phyloP scores from a whole-genome alignment of 1,140 invertebrate genomes.

The Armadillidium nasatum region DNA sequence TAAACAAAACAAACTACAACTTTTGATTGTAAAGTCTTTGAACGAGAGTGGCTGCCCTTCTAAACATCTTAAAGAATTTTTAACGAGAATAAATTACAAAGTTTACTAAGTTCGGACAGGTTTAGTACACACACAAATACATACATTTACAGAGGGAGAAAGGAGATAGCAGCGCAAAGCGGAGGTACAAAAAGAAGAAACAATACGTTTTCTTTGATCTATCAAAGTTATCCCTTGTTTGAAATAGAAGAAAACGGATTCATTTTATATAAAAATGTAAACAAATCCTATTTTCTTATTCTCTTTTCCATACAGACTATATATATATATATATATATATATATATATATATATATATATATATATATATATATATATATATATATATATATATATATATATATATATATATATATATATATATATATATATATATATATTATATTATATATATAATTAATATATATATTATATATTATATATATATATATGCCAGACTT shows the following conservation, averaged over 20 bases:
- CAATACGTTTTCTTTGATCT: conserved; percentile 1
- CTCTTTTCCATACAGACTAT: no score
- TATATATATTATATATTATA: no score
- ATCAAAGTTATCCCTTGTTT: not conserved
- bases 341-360: no score
- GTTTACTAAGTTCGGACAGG: not conserved
- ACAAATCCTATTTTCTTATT: not conserved
- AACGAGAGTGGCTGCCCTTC: not conserved
- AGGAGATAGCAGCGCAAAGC: not conserved
- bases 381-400: no score
- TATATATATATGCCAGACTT: no score
- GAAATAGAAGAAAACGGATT: not conserved
- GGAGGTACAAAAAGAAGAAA: not conserved
- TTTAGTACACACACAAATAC: not conserved
- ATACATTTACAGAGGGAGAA: no score
- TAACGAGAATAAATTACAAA: conserved; percentile 1
- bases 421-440: no score
- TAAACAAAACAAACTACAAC: no score
- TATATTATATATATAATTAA: no score
- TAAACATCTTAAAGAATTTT: not conserved
- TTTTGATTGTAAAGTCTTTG: not conserved
- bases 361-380: no score
- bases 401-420: no score
- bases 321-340: no score
- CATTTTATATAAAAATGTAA: not conserved